These are phyloP conservation scores for Nycticebus coucang DNA, from an alignment of 2,113 vertebrate genomes.

Conservation along the genomic window DNA sequence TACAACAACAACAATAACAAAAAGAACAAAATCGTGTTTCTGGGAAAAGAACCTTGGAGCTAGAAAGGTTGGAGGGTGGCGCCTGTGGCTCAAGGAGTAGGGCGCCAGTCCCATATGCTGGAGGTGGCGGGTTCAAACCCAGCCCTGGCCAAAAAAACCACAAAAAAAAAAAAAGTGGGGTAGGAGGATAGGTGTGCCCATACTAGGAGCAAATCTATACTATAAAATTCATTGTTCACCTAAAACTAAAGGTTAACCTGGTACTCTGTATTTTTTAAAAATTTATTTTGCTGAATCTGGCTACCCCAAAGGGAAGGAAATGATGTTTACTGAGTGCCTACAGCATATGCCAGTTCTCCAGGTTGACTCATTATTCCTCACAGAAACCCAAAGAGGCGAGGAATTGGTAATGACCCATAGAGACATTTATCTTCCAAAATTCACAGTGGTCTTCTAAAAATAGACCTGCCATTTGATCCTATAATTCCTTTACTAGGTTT, in stretches of 20 bases:
- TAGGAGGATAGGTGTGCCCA: neutral
- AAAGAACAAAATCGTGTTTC: neutral
- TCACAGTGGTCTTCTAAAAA: neutral
- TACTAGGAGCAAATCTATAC: neutral
- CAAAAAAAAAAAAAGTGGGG: no score
- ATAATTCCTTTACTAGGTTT: no score
- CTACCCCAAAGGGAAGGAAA: neutral
- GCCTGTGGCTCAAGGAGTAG: no score
- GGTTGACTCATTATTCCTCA: neutral
- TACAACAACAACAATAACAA: neutral
- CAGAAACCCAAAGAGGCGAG: neutral
- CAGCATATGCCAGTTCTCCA: neutral
- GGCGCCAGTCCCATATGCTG: no score
- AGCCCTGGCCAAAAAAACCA: no score
- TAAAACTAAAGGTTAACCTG: constrained; percentile 9
- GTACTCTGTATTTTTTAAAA: neutral
- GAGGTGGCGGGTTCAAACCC: no score
- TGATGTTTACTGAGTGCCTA: neutral
- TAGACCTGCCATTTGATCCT: no score
- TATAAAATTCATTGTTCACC: neutral
- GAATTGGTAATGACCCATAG: neutral
- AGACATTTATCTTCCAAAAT: neutral
- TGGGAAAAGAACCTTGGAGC: neutral
- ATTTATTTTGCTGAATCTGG: neutral
- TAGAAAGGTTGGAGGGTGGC: no score